Conservation (phyloP, 1,140 invertebrate species). For the Tribolium castaneum region DNA sequence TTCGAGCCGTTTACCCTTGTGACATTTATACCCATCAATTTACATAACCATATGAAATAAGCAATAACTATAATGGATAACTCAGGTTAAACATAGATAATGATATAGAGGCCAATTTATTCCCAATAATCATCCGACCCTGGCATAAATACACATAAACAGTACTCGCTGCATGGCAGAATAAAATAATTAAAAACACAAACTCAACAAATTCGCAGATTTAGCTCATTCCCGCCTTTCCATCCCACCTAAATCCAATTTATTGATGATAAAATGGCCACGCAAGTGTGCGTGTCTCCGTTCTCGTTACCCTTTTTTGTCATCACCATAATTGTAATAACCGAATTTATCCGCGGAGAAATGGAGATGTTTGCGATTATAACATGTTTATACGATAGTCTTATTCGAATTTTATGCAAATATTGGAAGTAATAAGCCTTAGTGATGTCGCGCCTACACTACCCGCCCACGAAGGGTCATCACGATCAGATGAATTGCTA, state of each 20-base stretch:
- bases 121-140: not conserved
- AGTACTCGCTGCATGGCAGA: not conserved
- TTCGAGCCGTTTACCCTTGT: not conserved
- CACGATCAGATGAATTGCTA: slow-evolving; percentile 22
- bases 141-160: not conserved
- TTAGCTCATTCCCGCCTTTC: not conserved
- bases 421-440: slow-evolving; percentile 22
- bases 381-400: slow-evolving; percentile 8
- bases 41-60: not conserved
- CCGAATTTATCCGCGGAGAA: slow-evolving; percentile 9
- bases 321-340: slow-evolving; percentile 3
- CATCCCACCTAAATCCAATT: not conserved
- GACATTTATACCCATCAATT: not conserved
- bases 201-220: too few relatives aligned
- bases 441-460: slow-evolving; percentile 16
- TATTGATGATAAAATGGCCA: not conserved
- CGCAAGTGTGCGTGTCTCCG: not conserved
- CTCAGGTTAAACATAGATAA: not conserved
- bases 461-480: slow-evolving; percentile 19
- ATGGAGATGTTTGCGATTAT: slow-evolving; percentile 32
- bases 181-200: too few relatives aligned
- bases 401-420: slow-evolving; percentile 34
- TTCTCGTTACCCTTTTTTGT: slow-evolving; percentile 27
- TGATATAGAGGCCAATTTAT: not conserved
- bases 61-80: not conserved